Percentiles rank a stretch among this genome's conserved stretches.
Evolutionary conservation across 2,888 invertebrate genomes (phyloP).

Genomic region (Cryptocephalus moraei): DNA sequence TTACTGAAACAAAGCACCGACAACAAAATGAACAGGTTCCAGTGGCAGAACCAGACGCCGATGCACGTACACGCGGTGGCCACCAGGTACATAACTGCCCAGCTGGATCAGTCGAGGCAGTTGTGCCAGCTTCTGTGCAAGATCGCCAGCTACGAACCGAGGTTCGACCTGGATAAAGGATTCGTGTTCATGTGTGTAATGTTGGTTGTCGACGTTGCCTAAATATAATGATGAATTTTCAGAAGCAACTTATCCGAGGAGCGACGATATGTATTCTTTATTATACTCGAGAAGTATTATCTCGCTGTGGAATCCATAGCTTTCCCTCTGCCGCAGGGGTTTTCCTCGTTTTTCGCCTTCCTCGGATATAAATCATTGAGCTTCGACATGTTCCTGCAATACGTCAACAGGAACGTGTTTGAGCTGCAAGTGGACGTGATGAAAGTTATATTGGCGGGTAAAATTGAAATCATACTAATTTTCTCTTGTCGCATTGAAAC

Average conservation of each 20-base stretch:
- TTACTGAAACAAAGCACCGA: constrained; percentile 55
- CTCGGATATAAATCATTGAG: constrained; percentile 70
- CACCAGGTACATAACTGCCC: constrained; percentile 71
- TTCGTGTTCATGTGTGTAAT: constrained; percentile 63
- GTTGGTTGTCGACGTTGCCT: background rate
- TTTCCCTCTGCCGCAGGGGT: constrained; percentile 77
- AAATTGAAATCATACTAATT: constrained; percentile 11
- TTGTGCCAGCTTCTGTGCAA: constrained; percentile 66
- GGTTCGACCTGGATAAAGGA: constrained; percentile 61
- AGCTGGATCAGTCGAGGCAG: constrained; percentile 67
- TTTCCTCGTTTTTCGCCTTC: constrained; percentile 81
- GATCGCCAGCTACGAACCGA: constrained; percentile 58
- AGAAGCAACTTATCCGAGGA: constrained; percentile 66
- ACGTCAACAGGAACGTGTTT: constrained; percentile 73
- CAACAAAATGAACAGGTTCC: constrained; percentile 40
- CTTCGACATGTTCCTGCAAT: constrained; percentile 72
- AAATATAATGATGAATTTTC: constrained; percentile 20
- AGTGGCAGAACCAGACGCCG: constrained; percentile 47
- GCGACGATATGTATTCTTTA: constrained; percentile 63
- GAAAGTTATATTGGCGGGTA: constrained; percentile 73
- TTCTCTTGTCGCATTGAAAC: background rate
- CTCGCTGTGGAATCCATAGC: constrained; percentile 69
- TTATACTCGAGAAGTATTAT: constrained; percentile 71
- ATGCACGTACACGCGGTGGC: constrained; percentile 71
- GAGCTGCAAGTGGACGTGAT: constrained; percentile 81